Conservation (phyloP, 2,888 invertebrate species). For the Vesta saturnalis region DNA sequence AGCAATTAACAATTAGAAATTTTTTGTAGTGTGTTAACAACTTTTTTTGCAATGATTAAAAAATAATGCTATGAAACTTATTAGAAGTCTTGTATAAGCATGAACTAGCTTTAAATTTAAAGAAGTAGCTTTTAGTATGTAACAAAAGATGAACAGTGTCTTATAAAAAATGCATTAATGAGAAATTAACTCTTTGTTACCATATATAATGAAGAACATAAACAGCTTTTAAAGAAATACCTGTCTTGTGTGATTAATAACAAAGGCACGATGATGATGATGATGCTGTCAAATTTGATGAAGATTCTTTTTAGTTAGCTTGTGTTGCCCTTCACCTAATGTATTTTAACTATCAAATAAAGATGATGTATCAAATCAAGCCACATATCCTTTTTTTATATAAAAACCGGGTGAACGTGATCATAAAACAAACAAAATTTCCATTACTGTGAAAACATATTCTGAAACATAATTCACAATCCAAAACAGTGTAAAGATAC, state of each 20-base stretch:
- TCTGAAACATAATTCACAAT: too few relatives aligned
- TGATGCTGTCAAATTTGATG: slow-evolving; percentile 1
- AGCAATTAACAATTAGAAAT: too few relatives aligned
- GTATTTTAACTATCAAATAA: neutral
- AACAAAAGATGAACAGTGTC: neutral
- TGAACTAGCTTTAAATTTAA: neutral
- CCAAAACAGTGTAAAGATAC: too few relatives aligned
- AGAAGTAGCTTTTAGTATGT: neutral
- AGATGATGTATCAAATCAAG: too few relatives aligned
- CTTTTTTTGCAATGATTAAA: too few relatives aligned
- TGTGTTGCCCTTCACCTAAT: neutral
- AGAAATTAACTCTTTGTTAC: slow-evolving; percentile 10
- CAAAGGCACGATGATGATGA: slow-evolving; percentile 1
- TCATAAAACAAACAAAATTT: too few relatives aligned
- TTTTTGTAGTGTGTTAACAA: too few relatives aligned
- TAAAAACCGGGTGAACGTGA: too few relatives aligned
- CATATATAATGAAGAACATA: slow-evolving; percentile 6
- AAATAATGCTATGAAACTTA: too few relatives aligned
- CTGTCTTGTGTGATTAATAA: slow-evolving; percentile 2
- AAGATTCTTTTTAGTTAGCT: neutral
- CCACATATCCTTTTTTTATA: too few relatives aligned
- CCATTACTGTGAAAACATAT: too few relatives aligned
- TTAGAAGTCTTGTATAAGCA: too few relatives aligned
- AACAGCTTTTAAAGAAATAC: slow-evolving; percentile 4
- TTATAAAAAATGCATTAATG: slow-evolving; percentile 4